Conservation (phyloP, 2,113 vertebrate species). For the Cyanoderma ruficeps region DNA sequence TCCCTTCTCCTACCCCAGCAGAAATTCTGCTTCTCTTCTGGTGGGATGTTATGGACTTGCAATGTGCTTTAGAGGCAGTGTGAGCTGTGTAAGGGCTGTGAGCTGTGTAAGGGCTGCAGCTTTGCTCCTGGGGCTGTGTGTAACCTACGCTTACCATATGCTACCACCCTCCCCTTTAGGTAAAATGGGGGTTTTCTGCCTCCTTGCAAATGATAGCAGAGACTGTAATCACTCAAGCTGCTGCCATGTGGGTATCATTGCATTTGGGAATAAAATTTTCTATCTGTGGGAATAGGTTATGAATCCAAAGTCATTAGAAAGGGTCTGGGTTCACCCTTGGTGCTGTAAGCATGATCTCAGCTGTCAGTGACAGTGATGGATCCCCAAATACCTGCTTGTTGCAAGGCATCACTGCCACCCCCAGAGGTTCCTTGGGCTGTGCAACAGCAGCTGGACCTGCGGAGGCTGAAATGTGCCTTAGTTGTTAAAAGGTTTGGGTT, state of each 20-base stretch:
- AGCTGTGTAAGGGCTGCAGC: background rate
- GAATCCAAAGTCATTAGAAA: background rate
- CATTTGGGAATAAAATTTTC: slow-evolving; percentile 21
- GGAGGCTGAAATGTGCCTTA: background rate
- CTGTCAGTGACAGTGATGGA: background rate
- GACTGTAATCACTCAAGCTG: background rate
- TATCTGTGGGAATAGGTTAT: background rate
- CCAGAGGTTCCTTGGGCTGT: background rate
- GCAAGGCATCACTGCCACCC: background rate
- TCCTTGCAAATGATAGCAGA: background rate
- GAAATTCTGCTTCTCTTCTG: background rate
- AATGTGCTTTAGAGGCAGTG: accelerated
- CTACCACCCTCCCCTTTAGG: background rate
- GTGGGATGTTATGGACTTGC: accelerated
- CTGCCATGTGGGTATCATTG: background rate
- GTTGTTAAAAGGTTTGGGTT: background rate
- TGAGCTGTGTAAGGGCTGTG: background rate
- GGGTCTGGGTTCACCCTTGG: background rate
- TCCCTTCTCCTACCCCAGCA: background rate
- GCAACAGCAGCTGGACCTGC: background rate
- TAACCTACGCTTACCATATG: background rate
- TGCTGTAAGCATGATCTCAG: background rate
- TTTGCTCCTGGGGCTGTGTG: background rate
- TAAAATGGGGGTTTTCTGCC: background rate
- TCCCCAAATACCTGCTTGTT: background rate